These are phyloP conservation scores for Spilarctia lutea DNA, from an alignment of 2,888 invertebrate species.

Conservation along the genomic window DNA sequence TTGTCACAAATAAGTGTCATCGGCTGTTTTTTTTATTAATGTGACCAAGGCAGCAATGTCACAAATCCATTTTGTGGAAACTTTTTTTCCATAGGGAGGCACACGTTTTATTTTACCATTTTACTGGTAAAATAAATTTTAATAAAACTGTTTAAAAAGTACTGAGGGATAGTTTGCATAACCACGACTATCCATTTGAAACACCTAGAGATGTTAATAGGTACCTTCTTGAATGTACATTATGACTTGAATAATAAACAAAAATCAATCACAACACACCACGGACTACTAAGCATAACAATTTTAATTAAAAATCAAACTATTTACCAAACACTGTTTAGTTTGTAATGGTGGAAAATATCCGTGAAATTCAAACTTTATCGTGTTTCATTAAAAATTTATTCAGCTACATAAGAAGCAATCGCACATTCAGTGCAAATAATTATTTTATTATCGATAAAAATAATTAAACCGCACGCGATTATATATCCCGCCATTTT, in stretches of 20 bases:
- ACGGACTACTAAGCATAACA: conserved; percentile 64
- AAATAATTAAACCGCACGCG: conserved; percentile 61
- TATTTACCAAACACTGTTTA: conserved; percentile 84
- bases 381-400: conserved; percentile 77
- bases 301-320: conserved; percentile 84
- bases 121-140: background rate
- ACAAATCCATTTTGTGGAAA: background rate
- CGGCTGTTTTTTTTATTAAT: background rate
- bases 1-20: too few species aligned
- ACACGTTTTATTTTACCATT: background rate
- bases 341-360: conserved; percentile 81
- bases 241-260: conserved; percentile 55
- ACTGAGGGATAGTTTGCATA: background rate
- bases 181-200: background rate
- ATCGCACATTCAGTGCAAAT: conserved; percentile 52
- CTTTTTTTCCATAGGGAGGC: too few species aligned
- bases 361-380: conserved; percentile 83
- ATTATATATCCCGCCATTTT: conserved; percentile 59
- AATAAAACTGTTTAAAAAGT: background rate
- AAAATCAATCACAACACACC: conserved; percentile 71
- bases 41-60: background rate
- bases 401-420: conserved; percentile 64
- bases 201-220: conserved; percentile 4
- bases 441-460: conserved; percentile 72
- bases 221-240: background rate